Conservation (phyloP, 2,113 vertebrate genomes). For the Piprites chloris region DNA sequence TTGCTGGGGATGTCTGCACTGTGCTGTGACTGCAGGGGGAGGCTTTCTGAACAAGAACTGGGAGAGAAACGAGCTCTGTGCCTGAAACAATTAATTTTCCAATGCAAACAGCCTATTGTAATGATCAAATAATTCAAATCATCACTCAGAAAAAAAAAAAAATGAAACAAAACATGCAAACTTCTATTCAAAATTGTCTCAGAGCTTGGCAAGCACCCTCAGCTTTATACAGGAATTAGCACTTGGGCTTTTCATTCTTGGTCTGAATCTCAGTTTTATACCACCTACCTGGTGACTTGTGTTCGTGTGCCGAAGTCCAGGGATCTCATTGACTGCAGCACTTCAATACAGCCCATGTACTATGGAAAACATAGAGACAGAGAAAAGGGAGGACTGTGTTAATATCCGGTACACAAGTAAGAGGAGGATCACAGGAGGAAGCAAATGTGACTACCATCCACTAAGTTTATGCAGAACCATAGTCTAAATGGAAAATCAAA, state of each 20-base stretch:
- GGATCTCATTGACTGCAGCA: conserved; percentile 91
- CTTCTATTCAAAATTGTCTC: background rate
- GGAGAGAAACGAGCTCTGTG: background rate
- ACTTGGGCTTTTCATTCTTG: background rate
- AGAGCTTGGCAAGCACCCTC: background rate
- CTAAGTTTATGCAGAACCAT: background rate
- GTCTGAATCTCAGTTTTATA: background rate
- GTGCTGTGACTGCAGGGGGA: background rate
- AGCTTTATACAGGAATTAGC: background rate
- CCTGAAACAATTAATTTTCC: background rate
- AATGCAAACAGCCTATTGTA: conserved; percentile 6
- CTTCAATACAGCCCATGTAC: conserved; percentile 91
- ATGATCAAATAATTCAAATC: conserved; percentile 7
- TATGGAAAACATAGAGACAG: conserved; percentile 53
- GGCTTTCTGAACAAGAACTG: background rate
- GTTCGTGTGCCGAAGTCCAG: conserved; percentile 89
- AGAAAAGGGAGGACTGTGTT: background rate
- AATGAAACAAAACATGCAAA: background rate
- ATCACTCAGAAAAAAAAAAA: background rate
- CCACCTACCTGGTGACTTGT: conserved; percentile 89
- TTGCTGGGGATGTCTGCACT: background rate
- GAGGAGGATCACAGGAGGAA: background rate
- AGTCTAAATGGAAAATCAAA: conserved; percentile 22
- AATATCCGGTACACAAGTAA: background rate
- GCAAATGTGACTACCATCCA: conserved; percentile 4